Evolutionary conservation across 2,113 vertebrate species (phyloP).

Genomic region (Acrocephalus arundinaceus): DNA sequence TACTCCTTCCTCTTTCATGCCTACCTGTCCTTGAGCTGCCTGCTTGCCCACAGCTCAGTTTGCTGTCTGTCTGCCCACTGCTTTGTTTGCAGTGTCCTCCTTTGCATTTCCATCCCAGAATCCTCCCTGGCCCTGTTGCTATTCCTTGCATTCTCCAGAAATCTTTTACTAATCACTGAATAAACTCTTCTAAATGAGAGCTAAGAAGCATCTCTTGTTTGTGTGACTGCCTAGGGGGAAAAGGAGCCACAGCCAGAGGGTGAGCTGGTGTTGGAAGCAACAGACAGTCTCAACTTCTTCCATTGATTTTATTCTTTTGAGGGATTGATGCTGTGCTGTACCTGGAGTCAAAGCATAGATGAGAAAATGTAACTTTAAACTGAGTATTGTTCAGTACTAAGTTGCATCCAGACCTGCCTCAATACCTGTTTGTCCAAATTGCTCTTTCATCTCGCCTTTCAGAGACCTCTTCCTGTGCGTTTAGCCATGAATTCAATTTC

Average conservation of each 20-base stretch:
- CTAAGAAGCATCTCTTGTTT: background rate
- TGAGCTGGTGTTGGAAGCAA: background rate
- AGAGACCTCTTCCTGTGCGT: background rate
- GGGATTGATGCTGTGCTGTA: background rate
- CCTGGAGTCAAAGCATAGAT: background rate
- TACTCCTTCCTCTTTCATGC: background rate
- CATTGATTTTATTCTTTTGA: background rate
- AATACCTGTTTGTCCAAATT: background rate
- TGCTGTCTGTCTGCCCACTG: background rate
- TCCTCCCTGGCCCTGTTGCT: background rate
- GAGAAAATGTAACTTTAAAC: background rate
- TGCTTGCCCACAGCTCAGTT: background rate
- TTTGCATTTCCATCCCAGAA: background rate
- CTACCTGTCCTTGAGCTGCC: background rate
- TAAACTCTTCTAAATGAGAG: background rate
- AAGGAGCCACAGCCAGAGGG: background rate
- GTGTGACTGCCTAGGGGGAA: background rate
- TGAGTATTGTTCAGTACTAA: background rate
- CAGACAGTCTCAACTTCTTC: background rate
- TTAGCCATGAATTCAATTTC: conserved; percentile 33
- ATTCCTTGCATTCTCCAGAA: background rate
- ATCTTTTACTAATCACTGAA: background rate
- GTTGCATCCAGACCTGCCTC: background rate
- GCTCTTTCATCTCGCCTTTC: background rate
- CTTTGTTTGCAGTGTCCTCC: background rate